phyloP scores from a whole-genome alignment of 2,797 vertebrate species.

The Pseudotriccus pelzelni region DNA sequence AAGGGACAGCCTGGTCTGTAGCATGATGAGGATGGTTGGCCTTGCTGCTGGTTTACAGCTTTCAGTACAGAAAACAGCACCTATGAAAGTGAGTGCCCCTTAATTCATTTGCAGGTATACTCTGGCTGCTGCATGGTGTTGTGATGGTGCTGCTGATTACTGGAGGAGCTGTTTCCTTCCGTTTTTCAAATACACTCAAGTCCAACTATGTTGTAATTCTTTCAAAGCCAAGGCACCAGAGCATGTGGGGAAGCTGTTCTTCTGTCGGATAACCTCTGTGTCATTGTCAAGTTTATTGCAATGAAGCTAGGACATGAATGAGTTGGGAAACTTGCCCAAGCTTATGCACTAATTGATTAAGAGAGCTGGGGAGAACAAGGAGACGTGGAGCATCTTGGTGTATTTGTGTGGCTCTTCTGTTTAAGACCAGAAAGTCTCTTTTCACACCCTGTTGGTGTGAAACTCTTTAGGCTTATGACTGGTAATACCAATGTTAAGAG shows the following conservation, averaged over 20 bases:
- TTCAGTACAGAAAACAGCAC: background rate
- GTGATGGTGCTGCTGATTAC: background rate
- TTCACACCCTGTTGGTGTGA: background rate
- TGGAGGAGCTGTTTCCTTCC: background rate
- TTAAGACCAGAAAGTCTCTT: background rate
- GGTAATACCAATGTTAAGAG: background rate
- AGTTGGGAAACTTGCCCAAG: background rate
- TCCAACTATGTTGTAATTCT: background rate
- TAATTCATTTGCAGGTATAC: background rate
- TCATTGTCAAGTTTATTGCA: background rate
- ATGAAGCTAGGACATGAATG: background rate
- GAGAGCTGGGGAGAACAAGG: background rate
- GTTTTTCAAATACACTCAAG: background rate
- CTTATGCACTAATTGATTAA: background rate
- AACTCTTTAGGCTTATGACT: background rate
- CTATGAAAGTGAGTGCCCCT: background rate
- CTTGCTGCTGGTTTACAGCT: background rate
- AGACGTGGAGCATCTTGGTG: background rate
- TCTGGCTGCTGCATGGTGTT: background rate
- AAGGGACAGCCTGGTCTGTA: background rate
- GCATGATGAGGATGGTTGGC: background rate
- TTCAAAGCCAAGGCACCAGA: background rate
- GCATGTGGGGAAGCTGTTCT: background rate
- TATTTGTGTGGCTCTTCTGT: background rate
- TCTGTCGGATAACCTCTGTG: background rate